Percentiles rank a stretch among this genome's conserved stretches.
Evolutionary conservation across 2,797 vertebrate species (phyloP).

Genomic region (Columba guinea): DNA sequence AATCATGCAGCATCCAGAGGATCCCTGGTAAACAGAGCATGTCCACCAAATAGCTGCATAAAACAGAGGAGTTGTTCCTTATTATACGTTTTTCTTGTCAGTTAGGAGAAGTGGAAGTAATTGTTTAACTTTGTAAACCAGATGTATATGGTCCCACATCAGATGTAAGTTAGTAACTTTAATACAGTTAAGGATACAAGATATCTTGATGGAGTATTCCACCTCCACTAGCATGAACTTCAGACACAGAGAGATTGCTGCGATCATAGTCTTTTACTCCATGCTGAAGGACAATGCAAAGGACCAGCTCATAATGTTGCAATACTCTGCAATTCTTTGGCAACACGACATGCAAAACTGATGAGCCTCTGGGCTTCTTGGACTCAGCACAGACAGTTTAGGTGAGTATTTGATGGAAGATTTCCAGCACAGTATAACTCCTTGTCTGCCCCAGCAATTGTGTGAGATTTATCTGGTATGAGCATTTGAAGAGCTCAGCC

Average conservation of each 20-base stretch:
- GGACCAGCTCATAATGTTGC: not conserved
- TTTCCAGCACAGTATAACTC: not conserved
- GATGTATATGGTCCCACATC: not conserved
- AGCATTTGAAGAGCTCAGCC: not conserved
- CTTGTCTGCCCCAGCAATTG: not conserved
- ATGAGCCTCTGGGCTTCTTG: not conserved
- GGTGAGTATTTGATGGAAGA: not conserved
- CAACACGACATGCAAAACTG: accelerated
- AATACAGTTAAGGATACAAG: not conserved
- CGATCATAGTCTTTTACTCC: not conserved
- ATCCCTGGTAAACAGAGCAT: not conserved
- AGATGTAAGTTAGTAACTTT: not conserved
- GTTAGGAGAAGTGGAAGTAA: not conserved
- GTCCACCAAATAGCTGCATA: not conserved
- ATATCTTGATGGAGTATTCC: not conserved
- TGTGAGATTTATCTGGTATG: not conserved
- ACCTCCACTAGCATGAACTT: not conserved
- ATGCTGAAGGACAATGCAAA: not conserved
- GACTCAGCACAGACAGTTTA: not conserved
- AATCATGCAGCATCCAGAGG: not conserved
- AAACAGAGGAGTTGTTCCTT: not conserved
- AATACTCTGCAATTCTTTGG: not conserved
- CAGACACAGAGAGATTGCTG: not conserved
- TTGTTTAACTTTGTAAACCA: not conserved
- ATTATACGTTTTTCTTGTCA: not conserved